Evolutionary conservation across 2,888 invertebrate species (phyloP).

Genomic region (Erynnis tages): DNA sequence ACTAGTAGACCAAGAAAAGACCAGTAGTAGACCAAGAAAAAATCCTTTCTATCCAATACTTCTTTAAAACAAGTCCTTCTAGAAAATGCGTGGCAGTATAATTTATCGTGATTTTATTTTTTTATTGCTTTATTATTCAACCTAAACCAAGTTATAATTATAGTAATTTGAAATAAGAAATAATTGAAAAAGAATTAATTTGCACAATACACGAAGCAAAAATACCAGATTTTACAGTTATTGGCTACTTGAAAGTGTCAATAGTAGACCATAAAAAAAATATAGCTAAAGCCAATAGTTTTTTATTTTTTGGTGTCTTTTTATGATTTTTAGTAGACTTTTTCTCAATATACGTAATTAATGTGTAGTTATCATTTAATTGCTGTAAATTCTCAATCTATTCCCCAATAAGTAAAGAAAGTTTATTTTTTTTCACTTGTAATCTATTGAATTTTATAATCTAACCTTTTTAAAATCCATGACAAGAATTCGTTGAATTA

Average conservation of each 20-base stretch:
- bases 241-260: too few species aligned
- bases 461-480: slow-evolving; percentile 25
- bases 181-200: too few species aligned
- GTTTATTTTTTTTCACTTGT: neutral
- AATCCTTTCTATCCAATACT: neutral
- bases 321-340: neutral
- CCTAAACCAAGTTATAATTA: too few species aligned
- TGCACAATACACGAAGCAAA: too few species aligned
- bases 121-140: too few species aligned
- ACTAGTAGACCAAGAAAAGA: slow-evolving; percentile 13
- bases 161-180: too few species aligned
- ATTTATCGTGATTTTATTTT: too few species aligned
- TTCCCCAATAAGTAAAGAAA: neutral
- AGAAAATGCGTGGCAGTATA: too few species aligned
- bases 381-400: too few species aligned
- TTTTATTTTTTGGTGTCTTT: neutral
- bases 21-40: neutral
- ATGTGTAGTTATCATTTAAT: neutral
- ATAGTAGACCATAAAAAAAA: neutral
- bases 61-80: too few species aligned
- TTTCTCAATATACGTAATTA: too few species aligned
- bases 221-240: too few species aligned
- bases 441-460: neutral
- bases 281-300: neutral
- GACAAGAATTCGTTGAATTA: slow-evolving; percentile 38